Evolutionary conservation across 2,113 vertebrate species (phyloP).

Genomic region (Melierax canorus): DNA sequence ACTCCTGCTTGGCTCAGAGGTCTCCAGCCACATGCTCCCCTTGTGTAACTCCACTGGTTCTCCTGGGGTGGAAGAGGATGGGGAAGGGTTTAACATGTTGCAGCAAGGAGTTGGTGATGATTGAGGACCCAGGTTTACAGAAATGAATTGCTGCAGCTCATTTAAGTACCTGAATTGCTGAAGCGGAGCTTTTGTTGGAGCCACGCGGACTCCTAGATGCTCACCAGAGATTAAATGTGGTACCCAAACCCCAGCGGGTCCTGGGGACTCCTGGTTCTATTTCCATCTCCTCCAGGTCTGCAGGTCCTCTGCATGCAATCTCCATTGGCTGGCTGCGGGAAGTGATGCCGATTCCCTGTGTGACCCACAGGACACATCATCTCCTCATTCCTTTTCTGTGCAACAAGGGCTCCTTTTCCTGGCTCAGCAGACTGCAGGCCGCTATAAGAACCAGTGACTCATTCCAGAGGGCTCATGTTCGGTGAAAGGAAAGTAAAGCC

Average conservation of each 20-base stretch:
- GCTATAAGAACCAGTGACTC: constrained; percentile 28
- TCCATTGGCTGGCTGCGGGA: neutral
- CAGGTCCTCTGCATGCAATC: neutral
- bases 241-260: neutral
- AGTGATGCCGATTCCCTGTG: neutral
- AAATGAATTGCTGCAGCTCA: neutral
- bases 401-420: constrained; percentile 29
- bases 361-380: constrained; percentile 16
- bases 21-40: neutral
- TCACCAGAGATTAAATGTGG: neutral
- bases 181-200: neutral
- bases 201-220: rapidly evolving
- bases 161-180: neutral
- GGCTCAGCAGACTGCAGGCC: neutral
- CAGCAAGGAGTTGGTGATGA: neutral
- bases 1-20: neutral
- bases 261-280: neutral
- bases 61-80: neutral
- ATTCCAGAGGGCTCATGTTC: neutral
- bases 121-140: neutral
- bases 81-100: neutral
- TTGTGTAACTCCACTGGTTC: neutral
- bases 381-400: neutral
- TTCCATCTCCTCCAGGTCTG: neutral
- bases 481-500: neutral